A percentile compares a stretch with the other conserved stretches of the same genome.
Conservation (phyloP, 2,888 invertebrate genomes). For the Noctua pronuba region DNA sequence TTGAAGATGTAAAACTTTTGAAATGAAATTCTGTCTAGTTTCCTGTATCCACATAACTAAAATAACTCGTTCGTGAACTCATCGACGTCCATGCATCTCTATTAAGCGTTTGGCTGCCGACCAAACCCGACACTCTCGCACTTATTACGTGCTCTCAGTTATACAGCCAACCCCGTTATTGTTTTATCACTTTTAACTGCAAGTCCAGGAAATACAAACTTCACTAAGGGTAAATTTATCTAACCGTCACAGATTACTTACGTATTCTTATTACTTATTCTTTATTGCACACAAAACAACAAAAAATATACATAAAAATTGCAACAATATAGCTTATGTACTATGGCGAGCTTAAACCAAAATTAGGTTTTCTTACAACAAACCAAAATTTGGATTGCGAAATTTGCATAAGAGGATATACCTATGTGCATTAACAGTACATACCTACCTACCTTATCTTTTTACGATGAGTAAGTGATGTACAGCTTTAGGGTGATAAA, state of each 20-base stretch:
- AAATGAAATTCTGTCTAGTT: slow-evolving; percentile 2
- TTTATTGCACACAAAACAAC: too few relatives aligned
- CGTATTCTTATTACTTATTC: too few relatives aligned
- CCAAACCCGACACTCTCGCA: slow-evolving; percentile 62
- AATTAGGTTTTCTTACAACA: too few relatives aligned
- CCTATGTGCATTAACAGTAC: too few relatives aligned
- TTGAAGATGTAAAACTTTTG: not conserved
- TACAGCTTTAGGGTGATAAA: too few relatives aligned
- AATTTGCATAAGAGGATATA: too few relatives aligned
- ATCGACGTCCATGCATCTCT: slow-evolving; percentile 67
- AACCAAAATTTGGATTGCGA: too few relatives aligned
- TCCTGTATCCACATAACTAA: not conserved
- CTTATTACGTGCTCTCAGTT: slow-evolving; percentile 22
- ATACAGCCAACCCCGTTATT: not conserved
- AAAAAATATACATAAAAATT: too few relatives aligned
- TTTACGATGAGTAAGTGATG: too few relatives aligned
- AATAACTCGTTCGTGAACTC: slow-evolving; percentile 28
- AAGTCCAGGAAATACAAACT: not conserved
- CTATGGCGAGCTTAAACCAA: too few relatives aligned
- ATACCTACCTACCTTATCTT: too few relatives aligned
- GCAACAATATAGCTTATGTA: too few relatives aligned
- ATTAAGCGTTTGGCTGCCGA: slow-evolving; percentile 66
- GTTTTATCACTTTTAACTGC: not conserved
- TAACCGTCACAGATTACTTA: not conserved
- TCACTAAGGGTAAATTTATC: not conserved